Evolutionary conservation across 1,140 invertebrate species (phyloP), one percentile per base, ranked within the genome.

Genomic region (Papilio polyxenes): DNA sequence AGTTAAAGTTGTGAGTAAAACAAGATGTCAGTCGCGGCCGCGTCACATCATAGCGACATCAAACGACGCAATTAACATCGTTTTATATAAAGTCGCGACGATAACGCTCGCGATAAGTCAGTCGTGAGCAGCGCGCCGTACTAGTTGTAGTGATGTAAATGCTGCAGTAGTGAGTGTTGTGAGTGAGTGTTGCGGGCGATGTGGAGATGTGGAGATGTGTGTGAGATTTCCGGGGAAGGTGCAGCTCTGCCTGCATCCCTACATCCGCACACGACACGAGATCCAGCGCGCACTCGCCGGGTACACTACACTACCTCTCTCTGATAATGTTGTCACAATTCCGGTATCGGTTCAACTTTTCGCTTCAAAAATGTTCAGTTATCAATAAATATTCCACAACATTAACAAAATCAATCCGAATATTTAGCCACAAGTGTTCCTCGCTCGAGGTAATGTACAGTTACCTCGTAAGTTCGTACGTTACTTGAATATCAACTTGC

Each of bases 241-340:
- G 81, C 17, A 23, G 75, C 56, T 82, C 17, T 78, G 75, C 48
- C 15, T 83, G n/a, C 82, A 83, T 37, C 80, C 82, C 9, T 81
- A 83, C 75, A 83, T 83, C 23, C 82, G 82, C 74, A 83, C 82
- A 9, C 56, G 82, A 15, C 23, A 81, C 44, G 82, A 83, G 79
- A 83, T 83, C 59, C 56, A 48, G 51, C 48, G 79, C 40, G 75
- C 56, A 1, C 51, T 15, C 40, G 9, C 56, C 0, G 15, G 62
- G 62, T 37, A 65, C 8, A 17, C n/a, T n/a, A 9, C 2, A 65
- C 20, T 11, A 31, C 23, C 23, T 31, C 23, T 31, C 23, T 31
- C 23, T 31, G 23, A 31, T 2, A 31, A 31, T 31, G 23, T 31
- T 31, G 23, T 31, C 23, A 31, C 23, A 31, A 31, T 31, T 31